Evolutionary conservation across 23 tunicate genomes (phyloP).

Genomic region (Styela plicata): DNA sequence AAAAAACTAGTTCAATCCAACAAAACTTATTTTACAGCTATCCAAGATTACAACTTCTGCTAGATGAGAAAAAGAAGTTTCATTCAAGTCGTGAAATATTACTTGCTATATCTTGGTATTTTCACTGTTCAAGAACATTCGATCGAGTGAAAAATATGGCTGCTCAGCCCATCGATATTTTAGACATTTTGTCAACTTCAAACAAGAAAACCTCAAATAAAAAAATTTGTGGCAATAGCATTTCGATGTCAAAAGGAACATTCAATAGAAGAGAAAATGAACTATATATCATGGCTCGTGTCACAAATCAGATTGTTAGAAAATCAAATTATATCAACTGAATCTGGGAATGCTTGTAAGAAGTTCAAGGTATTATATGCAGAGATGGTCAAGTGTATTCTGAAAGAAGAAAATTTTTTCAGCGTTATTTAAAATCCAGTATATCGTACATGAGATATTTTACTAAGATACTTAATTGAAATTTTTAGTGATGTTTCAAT

Average conservation of each 20-base stretch:
- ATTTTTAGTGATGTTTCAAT: too few relatives aligned
- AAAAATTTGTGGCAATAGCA: background rate
- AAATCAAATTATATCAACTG: slow-evolving; percentile 5
- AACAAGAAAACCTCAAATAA: background rate
- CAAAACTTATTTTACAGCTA: background rate
- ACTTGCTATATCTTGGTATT: slow-evolving; percentile 16
- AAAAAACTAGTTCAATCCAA: too few relatives aligned
- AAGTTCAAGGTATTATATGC: background rate
- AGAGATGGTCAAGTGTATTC: too few relatives aligned
- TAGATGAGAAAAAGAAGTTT: background rate
- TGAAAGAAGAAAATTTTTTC: too few relatives aligned
- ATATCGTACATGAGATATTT: too few relatives aligned
- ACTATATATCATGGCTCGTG: slow-evolving; percentile 7
- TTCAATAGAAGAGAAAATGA: slow-evolving; percentile 10
- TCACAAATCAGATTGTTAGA: background rate
- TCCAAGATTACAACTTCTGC: background rate
- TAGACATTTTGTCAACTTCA: background rate
- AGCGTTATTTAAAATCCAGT: too few relatives aligned
- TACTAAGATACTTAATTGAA: too few relatives aligned
- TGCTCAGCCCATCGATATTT: background rate
- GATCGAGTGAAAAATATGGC: background rate
- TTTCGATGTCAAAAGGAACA: background rate
- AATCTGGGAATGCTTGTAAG: background rate
- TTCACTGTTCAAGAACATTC: slow-evolving; percentile 1
- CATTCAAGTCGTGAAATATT: slow-evolving; percentile 34